phyloP scores from a whole-genome alignment of 2,113 vertebrate genomes.

The Gasterosteus aculeatus region DNA sequence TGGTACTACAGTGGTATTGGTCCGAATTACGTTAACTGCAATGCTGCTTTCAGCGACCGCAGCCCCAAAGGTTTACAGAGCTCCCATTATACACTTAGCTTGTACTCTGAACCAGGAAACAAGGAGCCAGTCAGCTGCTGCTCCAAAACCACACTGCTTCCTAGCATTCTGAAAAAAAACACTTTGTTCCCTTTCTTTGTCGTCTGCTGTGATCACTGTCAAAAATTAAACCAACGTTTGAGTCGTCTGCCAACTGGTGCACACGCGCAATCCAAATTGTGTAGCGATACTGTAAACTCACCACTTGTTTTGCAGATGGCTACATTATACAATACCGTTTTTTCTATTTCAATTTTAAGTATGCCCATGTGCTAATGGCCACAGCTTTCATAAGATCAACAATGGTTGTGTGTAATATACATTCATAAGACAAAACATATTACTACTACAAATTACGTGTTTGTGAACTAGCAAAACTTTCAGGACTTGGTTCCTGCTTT shows the following conservation, averaged over 20 bases:
- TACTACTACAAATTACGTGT: neutral
- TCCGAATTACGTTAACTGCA: conserved; percentile 68
- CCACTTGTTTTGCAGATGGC: conserved; percentile 7
- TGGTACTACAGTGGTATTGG: conserved; percentile 50
- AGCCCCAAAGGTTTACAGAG: conserved; percentile 72
- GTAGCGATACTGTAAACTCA: conserved; percentile 34
- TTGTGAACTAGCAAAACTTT: neutral
- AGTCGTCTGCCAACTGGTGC: conserved; percentile 26
- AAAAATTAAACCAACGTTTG: conserved; percentile 34
- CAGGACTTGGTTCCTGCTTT: neutral
- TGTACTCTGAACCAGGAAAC: conserved; percentile 74
- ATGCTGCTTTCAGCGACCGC: conserved; percentile 66
- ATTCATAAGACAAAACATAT: neutral
- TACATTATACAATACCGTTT: conserved; percentile 21
- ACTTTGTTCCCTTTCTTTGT: conserved; percentile 53
- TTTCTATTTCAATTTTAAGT: conserved; percentile 1
- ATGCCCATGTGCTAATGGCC: neutral
- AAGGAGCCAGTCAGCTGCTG: conserved; percentile 61
- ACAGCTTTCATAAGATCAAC: conserved; percentile 1
- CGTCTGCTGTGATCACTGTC: conserved; percentile 52
- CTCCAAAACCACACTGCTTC: conserved; percentile 69
- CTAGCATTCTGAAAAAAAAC: conserved; percentile 39
- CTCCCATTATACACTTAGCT: conserved; percentile 75
- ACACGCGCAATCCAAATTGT: conserved; percentile 23
- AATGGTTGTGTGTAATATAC: conserved; percentile 1